Percentiles rank a stretch among this genome's conserved stretches.
These are phyloP conservation scores for Sesia apiformis DNA, from an alignment of 2,888 invertebrate genomes.

Conservation along the genomic window DNA sequence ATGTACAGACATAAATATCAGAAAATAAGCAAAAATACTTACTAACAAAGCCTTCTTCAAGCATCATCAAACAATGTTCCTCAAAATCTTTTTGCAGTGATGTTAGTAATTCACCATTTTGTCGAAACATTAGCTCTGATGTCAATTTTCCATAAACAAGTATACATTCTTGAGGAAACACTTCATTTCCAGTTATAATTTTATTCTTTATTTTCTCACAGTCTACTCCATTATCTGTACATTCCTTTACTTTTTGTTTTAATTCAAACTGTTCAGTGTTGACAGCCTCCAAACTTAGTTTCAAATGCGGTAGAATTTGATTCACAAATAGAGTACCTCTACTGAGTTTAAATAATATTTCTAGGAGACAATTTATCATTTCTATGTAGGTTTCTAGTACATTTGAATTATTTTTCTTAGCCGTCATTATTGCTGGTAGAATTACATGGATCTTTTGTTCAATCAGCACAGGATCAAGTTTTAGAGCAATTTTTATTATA, in stretches of 20 bases:
- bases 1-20: no score
- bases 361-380: constrained; percentile 50
- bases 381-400: constrained; percentile 36
- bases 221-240: constrained; percentile 18
- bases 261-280: constrained; percentile 51
- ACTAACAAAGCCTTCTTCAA: constrained; percentile 54
- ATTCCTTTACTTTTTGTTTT: constrained; percentile 29
- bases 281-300: constrained; percentile 37
- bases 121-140: constrained; percentile 61
- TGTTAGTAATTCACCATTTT: constrained; percentile 51
- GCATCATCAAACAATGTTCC: constrained; percentile 42
- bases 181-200: constrained; percentile 42
- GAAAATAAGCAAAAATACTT: constrained; percentile 24
- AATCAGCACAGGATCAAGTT: constrained; percentile 55
- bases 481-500: constrained; percentile 49
- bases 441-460: constrained; percentile 49
- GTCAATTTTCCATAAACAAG: constrained; percentile 52
- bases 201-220: constrained; percentile 37
- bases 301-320: constrained; percentile 50
- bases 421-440: constrained; percentile 48
- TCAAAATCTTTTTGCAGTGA: constrained; percentile 53
- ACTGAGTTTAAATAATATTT: constrained; percentile 59
- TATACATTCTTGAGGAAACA: constrained; percentile 50
- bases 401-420: constrained; percentile 36
- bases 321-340: constrained; percentile 48